These are phyloP conservation scores for Mormyrus lacerda DNA, from an alignment of 2,113 vertebrate species.

Conservation along the genomic window DNA sequence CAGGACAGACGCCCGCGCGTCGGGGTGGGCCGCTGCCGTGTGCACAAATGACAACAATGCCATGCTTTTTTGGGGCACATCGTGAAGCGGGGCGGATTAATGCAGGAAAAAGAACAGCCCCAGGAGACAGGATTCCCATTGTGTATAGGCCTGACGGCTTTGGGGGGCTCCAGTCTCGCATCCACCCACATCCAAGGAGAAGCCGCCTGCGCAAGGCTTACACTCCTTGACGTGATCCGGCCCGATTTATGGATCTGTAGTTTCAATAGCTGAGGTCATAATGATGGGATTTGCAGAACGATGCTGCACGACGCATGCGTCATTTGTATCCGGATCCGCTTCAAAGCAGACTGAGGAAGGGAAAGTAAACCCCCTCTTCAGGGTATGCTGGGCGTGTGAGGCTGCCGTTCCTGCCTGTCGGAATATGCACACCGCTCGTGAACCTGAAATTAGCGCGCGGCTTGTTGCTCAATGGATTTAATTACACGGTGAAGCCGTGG, in stretches of 20 bases:
- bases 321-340: background rate
- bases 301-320: background rate
- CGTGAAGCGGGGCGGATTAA: conserved; percentile 39
- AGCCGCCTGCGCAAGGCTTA: conserved; percentile 15
- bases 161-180: conserved; percentile 29
- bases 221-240: conserved; percentile 17
- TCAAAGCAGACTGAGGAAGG: background rate
- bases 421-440: background rate
- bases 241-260: background rate
- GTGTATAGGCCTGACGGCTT: conserved; percentile 36
- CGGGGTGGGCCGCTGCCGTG: conserved; percentile 17
- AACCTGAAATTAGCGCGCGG: conserved; percentile 12
- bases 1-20: conserved; percentile 18
- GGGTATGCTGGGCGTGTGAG: background rate
- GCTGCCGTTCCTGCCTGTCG: background rate
- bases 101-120: conserved; percentile 32
- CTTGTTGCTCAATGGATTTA: conserved; percentile 13
- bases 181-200: conserved; percentile 18
- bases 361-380: background rate
- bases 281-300: background rate
- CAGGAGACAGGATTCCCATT: conserved; percentile 44
- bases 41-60: background rate
- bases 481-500: conserved; percentile 8
- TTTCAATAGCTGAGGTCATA: background rate
- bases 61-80: conserved; percentile 13